A percentile compares a stretch with the other conserved stretches of the same genome.
These are phyloP conservation scores for Protobothrops mucrosquamatus DNA, from an alignment of 2,113 vertebrate genomes.

Conservation along the genomic window DNA sequence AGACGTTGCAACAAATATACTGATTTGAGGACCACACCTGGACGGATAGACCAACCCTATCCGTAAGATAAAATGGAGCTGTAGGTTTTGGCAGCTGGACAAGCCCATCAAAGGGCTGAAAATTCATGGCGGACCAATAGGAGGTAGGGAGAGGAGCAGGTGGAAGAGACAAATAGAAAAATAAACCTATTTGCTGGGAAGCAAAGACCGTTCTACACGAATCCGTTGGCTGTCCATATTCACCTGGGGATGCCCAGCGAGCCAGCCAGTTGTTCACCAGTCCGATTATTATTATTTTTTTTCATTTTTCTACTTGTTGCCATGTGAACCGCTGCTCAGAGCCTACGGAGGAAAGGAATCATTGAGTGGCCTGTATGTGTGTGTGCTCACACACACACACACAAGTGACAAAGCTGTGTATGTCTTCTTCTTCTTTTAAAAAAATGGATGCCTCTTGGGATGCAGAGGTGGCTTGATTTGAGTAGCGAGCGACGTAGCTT, in stretches of 20 bases:
- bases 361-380: background rate
- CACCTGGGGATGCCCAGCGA: slow-evolving; percentile 3
- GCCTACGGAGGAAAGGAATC: background rate
- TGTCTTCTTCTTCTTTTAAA: background rate
- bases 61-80: background rate
- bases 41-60: background rate
- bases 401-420: background rate
- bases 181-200: slow-evolving; percentile 32
- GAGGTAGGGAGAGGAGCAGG: slow-evolving; percentile 50
- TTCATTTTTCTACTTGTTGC: background rate
- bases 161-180: slow-evolving; percentile 44
- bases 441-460: background rate
- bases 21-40: background rate
- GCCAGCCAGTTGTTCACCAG: background rate
- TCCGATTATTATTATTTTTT: background rate
- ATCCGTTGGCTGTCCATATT: slow-evolving; percentile 22
- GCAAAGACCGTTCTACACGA: slow-evolving; percentile 20
- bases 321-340: background rate
- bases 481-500: background rate
- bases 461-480: background rate
- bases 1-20: background rate
- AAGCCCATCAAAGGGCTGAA: slow-evolving; percentile 8
- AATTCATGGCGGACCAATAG: slow-evolving; percentile 27
- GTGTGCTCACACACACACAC: background rate
- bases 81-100: background rate